These are phyloP conservation scores for Ptilodon capucinus DNA, from an alignment of 2,888 invertebrate genomes.

Conservation along the genomic window DNA sequence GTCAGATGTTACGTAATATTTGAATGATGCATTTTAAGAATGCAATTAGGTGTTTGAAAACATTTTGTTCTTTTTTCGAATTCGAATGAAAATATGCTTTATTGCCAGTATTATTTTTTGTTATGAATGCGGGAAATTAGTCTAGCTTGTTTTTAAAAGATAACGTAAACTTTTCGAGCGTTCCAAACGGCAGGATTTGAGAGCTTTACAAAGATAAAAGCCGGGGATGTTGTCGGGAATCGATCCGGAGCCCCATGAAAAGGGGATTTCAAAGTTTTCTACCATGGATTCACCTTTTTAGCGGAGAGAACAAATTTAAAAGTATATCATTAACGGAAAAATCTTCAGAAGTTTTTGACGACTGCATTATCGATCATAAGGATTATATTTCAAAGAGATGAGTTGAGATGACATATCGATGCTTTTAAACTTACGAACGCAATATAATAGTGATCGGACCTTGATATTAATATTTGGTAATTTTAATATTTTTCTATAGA, in stretches of 20 bases:
- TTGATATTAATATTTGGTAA: not conserved
- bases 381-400: not conserved
- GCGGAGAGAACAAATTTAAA: conserved; percentile 12
- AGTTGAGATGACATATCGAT: not conserved
- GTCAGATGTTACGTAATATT: not conserved
- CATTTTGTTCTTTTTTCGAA: too few species aligned
- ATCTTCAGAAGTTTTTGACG: conserved; percentile 10
- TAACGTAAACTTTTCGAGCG: conserved; percentile 14
- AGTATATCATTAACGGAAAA: conserved; percentile 9
- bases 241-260: conserved; percentile 30
- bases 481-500: too few species aligned
- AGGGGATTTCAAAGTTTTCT: conserved; percentile 25
- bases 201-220: conserved; percentile 31
- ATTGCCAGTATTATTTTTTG: conserved; percentile 8
- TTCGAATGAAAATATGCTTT: too few species aligned
- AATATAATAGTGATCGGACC: not conserved
- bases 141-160: conserved; percentile 15
- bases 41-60: not conserved
- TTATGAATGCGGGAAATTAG: conserved; percentile 3
- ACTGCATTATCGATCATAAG: conserved; percentile 4
- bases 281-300: conserved; percentile 23
- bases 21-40: too few species aligned
- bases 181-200: conserved; percentile 22
- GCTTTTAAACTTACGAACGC: not conserved
- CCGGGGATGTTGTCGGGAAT: conserved; percentile 22